phyloP scores from a whole-genome alignment of 2,113 vertebrate genomes.

The Uria aalge region DNA sequence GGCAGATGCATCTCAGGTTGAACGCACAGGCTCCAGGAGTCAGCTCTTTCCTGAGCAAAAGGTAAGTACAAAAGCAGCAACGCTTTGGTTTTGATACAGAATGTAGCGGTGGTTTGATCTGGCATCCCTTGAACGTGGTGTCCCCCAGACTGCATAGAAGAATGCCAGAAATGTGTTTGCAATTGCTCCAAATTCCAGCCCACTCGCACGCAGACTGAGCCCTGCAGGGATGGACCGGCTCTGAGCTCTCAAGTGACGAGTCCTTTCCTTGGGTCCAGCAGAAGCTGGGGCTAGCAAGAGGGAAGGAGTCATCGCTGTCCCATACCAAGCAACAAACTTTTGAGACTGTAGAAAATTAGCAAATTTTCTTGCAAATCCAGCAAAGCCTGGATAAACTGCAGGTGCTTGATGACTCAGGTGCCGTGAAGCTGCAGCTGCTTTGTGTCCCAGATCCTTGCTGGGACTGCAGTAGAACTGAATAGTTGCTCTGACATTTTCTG shows the following conservation, averaged over 20 bases:
- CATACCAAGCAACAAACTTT: background rate
- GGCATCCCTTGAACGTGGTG: background rate
- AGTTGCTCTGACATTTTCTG: background rate
- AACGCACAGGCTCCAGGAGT: rapidly evolving
- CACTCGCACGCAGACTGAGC: background rate
- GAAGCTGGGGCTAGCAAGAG: background rate
- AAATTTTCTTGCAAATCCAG: background rate
- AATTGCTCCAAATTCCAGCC: background rate
- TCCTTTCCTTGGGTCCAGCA: background rate
- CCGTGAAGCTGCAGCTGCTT: background rate
- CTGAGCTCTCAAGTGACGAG: background rate
- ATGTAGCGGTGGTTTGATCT: background rate
- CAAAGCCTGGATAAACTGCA: background rate
- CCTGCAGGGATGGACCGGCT: background rate
- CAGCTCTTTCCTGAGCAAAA: background rate
- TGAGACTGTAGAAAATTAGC: background rate
- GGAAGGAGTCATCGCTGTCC: background rate
- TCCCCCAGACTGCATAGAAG: background rate
- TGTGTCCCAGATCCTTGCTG: background rate
- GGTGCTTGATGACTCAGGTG: background rate
- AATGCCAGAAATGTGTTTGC: slow-evolving; percentile 6
- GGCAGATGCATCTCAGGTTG: background rate
- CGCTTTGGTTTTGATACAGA: rapidly evolving
- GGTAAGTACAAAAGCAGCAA: background rate
- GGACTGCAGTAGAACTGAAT: background rate